A percentile compares a stretch with the other conserved stretches of the same genome.
Conservation (phyloP, 2,113 vertebrate species). For the Chionodraco myersi region DNA sequence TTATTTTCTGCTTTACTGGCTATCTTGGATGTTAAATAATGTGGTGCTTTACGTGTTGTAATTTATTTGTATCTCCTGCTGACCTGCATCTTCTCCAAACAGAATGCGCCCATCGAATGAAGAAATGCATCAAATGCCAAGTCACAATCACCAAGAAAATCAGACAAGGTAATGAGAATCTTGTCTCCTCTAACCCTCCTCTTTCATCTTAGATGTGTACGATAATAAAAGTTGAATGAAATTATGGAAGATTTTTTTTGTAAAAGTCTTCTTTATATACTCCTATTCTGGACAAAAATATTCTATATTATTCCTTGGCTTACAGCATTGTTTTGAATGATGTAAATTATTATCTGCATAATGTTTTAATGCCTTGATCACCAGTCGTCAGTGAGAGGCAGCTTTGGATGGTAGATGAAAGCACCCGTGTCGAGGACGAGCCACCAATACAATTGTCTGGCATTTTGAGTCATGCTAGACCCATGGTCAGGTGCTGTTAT, state of each 20-base stretch:
- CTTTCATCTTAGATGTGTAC: neutral
- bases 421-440: neutral
- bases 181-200: neutral
- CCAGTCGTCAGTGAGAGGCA: neutral
- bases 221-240: neutral
- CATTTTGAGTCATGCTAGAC: neutral
- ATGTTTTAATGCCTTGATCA: neutral
- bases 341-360: neutral
- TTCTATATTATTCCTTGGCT: too few species aligned
- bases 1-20: too few species aligned
- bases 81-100: constrained; percentile 29
- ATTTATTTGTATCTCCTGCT: neutral
- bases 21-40: neutral
- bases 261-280: neutral
- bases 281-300: neutral
- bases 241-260: neutral
- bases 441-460: neutral
- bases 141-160: constrained; percentile 95
- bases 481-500: neutral
- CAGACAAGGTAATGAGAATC: constrained; percentile 87
- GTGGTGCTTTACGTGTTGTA: neutral
- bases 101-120: constrained; percentile 98
- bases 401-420: neutral
- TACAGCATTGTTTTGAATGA: neutral
- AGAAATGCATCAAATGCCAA: constrained; percentile 99